Percentiles rank a stretch among this genome's conserved stretches.
Evolutionary conservation across 2,888 invertebrate species (phyloP).

Genomic region (Heliconius ismenius): DNA sequence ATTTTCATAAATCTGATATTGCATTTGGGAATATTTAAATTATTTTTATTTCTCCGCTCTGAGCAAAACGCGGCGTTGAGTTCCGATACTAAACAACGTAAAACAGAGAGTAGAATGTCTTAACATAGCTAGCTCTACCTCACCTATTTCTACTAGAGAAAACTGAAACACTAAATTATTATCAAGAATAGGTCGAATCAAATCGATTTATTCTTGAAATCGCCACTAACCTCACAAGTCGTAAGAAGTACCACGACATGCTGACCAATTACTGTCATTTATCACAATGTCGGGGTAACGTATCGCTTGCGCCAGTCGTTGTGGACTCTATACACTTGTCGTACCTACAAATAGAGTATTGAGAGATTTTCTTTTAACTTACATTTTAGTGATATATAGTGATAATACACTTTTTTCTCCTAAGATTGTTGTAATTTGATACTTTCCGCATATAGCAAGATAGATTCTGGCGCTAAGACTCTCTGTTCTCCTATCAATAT

Average conservation of each 20-base stretch:
- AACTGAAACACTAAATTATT: not conserved
- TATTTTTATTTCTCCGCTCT: not conserved
- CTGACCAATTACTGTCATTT: constrained; percentile 64
- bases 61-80: not conserved
- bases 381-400: not conserved
- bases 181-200: not conserved
- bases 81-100: not conserved
- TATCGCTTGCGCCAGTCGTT: constrained; percentile 50
- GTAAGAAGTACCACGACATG: constrained; percentile 52
- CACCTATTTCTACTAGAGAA: not conserved
- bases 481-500: not conserved
- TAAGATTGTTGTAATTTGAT: not conserved
- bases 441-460: too few species aligned
- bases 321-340: constrained; percentile 18
- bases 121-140: too few species aligned
- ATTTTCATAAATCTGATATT: not conserved
- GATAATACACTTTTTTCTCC: too few species aligned
- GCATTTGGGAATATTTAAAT: not conserved
- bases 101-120: not conserved
- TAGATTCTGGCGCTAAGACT: not conserved
- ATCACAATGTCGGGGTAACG: constrained; percentile 53
- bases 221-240: constrained; percentile 31
- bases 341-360: constrained; percentile 28
- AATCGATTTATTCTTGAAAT: constrained; percentile 15
- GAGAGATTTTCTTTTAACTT: not conserved